These are phyloP conservation scores for Brachionus rubens DNA, from an alignment of 1,140 invertebrate species.

Conservation along the genomic window DNA sequence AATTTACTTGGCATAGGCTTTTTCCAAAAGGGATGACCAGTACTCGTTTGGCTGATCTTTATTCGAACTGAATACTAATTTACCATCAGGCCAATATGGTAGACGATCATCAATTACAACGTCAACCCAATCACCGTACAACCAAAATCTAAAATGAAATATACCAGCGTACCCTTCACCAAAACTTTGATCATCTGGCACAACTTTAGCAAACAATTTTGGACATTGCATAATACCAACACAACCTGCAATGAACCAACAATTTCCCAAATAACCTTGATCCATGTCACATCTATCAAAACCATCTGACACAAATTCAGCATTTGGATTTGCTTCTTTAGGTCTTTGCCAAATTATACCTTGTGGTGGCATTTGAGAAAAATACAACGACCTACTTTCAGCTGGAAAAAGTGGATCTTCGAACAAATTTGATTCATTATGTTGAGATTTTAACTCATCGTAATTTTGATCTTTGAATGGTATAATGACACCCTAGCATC, in stretches of 20 bases:
- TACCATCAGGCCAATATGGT: slow-evolving; percentile 67
- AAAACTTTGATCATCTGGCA: slow-evolving; percentile 70
- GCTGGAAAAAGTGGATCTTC: slow-evolving; percentile 37
- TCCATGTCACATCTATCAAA: slow-evolving; percentile 65
- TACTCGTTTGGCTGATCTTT: slow-evolving; percentile 71
- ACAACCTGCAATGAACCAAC: slow-evolving; percentile 69
- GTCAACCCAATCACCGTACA: slow-evolving; percentile 74
- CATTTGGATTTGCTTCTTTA: slow-evolving; percentile 51
- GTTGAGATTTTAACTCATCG: slow-evolving; percentile 32
- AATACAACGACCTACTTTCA: slow-evolving; percentile 22
- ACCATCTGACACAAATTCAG: slow-evolving; percentile 53
- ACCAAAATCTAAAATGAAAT: slow-evolving; percentile 72
- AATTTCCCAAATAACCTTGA: slow-evolving; percentile 67
- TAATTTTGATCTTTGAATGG: slow-evolving; percentile 43
- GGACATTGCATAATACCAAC: slow-evolving; percentile 69
- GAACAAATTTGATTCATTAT: slow-evolving; percentile 41
- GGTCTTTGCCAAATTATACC: background rate
- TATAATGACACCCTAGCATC: background rate
- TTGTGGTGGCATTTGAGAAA: slow-evolving; percentile 39
- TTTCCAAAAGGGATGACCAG: slow-evolving; percentile 75
- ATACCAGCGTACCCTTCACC: slow-evolving; percentile 60
- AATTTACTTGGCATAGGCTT: slow-evolving; percentile 65
- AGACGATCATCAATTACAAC: slow-evolving; percentile 73
- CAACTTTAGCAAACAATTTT: slow-evolving; percentile 67
- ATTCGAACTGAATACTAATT: slow-evolving; percentile 69